Percentiles rank a stretch among this genome's conserved stretches.
Conservation (phyloP, 1,140 invertebrate genomes). For the Anoplophora glabripennis region DNA sequence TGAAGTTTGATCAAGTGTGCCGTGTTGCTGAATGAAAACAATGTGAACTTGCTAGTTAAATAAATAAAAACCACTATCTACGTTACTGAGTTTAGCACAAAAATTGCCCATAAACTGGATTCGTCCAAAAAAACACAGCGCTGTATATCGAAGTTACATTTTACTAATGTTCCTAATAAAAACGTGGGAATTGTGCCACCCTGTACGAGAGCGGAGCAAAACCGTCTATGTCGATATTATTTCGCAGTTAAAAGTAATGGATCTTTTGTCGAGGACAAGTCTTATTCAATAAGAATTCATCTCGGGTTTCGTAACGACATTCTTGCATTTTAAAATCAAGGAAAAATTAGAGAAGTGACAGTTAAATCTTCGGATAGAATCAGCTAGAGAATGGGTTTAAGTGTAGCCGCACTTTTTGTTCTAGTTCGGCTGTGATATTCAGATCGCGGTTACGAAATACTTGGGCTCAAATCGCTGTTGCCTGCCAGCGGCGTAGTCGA, state of each 20-base stretch:
- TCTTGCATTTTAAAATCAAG: conserved; percentile 29
- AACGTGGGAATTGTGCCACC: no score
- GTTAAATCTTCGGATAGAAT: conserved; percentile 25
- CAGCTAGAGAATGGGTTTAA: conserved; percentile 23
- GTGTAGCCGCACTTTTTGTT: conserved; percentile 15
- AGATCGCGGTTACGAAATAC: neutral
- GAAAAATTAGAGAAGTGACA: conserved; percentile 32
- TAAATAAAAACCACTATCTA: no score
- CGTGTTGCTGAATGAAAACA: no score
- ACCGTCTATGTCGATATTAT: no score
- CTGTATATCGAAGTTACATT: no score
- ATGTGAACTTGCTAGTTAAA: no score
- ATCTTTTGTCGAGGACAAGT: conserved; percentile 15
- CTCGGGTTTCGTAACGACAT: conserved; percentile 29
- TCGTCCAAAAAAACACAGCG: no score
- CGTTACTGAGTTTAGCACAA: no score
- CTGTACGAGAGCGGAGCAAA: no score
- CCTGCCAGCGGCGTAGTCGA: neutral
- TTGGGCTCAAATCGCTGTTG: conserved; percentile 7
- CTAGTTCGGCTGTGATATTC: conserved; percentile 16
- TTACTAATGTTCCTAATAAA: no score
- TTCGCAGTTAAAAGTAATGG: conserved; percentile 8
- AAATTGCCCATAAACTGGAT: no score
- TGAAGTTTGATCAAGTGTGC: no score
- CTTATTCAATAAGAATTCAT: conserved; percentile 27